Conservation (phyloP, 2,888 invertebrate genomes). For the Cataglyphis livida region DNA sequence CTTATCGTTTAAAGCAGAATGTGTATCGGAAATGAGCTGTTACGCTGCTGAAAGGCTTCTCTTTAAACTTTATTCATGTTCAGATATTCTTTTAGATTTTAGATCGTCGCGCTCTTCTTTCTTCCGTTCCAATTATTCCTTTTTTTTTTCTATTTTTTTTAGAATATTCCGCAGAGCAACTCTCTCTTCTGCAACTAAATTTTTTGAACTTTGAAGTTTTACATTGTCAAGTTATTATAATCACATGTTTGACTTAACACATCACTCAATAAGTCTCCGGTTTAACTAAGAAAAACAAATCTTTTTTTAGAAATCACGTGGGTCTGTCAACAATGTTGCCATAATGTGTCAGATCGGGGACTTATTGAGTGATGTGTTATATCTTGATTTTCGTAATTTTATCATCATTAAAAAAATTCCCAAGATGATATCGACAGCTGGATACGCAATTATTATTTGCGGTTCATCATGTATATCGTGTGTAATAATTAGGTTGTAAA, state of each 20-base stretch:
- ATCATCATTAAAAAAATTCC: not conserved
- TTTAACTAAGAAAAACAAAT: too few relatives aligned
- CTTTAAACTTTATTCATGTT: slow-evolving; percentile 41
- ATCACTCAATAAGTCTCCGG: too few relatives aligned
- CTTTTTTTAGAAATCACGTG: too few relatives aligned
- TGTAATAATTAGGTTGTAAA: slow-evolving; percentile 43
- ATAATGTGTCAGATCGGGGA: too few relatives aligned
- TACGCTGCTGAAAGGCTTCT: slow-evolving; percentile 39
- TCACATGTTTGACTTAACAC: not conserved
- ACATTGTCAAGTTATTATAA: not conserved
- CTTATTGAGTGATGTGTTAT: not conserved
- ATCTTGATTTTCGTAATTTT: not conserved
- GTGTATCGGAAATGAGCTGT: slow-evolving; percentile 53
- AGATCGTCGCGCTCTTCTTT: not conserved
- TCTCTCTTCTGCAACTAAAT: slow-evolving; percentile 20
- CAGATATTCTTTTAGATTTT: slow-evolving; percentile 35
- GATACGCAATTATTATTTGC: not conserved
- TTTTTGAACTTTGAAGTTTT: slow-evolving; percentile 1
- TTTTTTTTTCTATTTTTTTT: slow-evolving; percentile 6
- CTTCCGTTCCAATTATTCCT: not conserved
- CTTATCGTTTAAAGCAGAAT: slow-evolving; percentile 12
- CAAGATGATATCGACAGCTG: not conserved
- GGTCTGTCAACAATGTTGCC: too few relatives aligned
- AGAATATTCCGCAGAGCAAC: not conserved
- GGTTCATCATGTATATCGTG: slow-evolving; percentile 3